These are phyloP conservation scores for Heteropelma amictum DNA, from an alignment of 2,888 invertebrate species.

Conservation along the genomic window DNA sequence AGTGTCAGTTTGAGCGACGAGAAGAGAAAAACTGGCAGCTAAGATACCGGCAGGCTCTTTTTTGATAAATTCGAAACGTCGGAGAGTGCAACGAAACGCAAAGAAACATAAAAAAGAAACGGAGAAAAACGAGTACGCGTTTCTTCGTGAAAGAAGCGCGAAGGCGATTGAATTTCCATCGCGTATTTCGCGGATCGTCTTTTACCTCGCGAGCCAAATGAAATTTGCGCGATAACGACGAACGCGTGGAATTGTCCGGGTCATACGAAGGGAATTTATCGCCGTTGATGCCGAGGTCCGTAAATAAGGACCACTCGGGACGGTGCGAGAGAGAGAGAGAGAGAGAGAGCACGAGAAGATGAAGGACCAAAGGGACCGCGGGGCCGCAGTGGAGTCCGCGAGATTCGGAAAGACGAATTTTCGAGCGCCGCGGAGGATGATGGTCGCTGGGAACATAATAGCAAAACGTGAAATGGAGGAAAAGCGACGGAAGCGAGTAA, in stretches of 20 bases:
- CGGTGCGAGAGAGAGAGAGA: neutral
- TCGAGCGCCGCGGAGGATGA: constrained; percentile 37
- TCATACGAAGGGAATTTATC: neutral
- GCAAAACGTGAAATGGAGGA: constrained; percentile 29
- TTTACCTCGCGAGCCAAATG: neutral
- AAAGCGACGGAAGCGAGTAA: constrained; percentile 14
- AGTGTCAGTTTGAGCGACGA: neutral
- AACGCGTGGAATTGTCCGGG: neutral
- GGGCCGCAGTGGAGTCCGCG: constrained; percentile 31
- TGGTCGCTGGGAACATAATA: constrained; percentile 20
- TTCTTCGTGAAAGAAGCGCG: too few relatives aligned
- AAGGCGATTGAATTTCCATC: too few relatives aligned
- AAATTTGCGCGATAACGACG: neutral
- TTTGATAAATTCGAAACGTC: constrained; percentile 11
- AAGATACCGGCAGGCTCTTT: neutral
- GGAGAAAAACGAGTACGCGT: too few relatives aligned
- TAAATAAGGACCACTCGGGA: neutral
- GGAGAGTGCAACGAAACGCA: neutral
- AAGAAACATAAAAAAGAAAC: neutral
- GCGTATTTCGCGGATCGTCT: too few relatives aligned
- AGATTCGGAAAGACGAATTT: constrained; percentile 52
- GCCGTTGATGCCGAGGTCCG: neutral
- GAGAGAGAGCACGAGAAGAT: constrained; percentile 27
- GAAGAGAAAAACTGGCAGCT: neutral
- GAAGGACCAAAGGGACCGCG: neutral